These are phyloP conservation scores for Acyrthosiphon pisum DNA, from an alignment of 1,140 invertebrate genomes.

Conservation along the genomic window DNA sequence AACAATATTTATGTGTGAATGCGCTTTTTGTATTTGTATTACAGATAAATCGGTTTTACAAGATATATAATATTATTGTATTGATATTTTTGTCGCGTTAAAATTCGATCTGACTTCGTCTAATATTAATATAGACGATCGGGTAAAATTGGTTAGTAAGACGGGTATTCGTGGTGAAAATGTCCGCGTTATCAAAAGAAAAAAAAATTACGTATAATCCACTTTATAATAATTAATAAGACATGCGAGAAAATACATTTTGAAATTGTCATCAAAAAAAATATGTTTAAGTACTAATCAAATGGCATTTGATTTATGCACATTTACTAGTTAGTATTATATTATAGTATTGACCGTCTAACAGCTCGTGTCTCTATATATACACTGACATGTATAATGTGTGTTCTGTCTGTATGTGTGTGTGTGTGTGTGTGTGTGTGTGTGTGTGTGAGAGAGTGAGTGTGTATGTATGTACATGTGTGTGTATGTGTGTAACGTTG, in stretches of 20 bases:
- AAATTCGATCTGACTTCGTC: not conserved
- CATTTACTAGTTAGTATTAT: not conserved
- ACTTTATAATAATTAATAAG: not conserved
- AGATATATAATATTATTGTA: not conserved
- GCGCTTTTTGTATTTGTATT: not conserved
- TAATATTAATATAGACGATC: not conserved
- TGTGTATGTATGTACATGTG: not conserved
- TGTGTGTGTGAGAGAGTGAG: constrained; percentile 26
- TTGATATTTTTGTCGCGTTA: not conserved
- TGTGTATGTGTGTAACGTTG: constrained; percentile 30
- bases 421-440: constrained; percentile 19
- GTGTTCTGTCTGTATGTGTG: not conserved
- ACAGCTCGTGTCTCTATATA: constrained; percentile 17
- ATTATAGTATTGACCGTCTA: constrained; percentile 12
- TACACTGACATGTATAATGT: constrained; percentile 6
- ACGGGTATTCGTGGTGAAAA: not conserved
- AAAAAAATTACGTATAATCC: not conserved
- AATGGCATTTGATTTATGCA: not conserved
- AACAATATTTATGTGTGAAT: not conserved
- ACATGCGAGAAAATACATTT: not conserved
- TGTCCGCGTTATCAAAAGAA: not conserved
- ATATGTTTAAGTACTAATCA: not conserved
- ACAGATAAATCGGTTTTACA: not conserved
- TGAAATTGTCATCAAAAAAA: not conserved
- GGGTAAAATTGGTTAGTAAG: not conserved